A percentile compares a stretch with the other conserved stretches of the same genome.
These are phyloP conservation scores for Luperina nickerlii DNA, from an alignment of 2,888 invertebrate species.

Conservation along the genomic window DNA sequence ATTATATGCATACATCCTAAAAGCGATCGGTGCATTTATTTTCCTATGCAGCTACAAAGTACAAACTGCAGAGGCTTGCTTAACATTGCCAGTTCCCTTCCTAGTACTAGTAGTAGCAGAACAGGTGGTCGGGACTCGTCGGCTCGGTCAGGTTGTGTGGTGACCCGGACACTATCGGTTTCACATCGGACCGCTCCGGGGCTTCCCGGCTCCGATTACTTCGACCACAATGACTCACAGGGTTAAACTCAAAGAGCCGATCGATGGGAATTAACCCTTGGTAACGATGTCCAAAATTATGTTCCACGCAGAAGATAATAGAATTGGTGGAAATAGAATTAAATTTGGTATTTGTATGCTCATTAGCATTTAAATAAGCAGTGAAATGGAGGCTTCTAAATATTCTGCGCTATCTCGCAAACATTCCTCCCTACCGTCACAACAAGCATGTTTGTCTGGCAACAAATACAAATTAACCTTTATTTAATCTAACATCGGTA, in stretches of 20 bases:
- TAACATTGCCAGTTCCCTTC: conserved; percentile 5
- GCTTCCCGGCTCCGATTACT: conserved; percentile 76
- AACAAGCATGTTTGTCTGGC: conserved; percentile 53
- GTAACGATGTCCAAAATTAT: conserved; percentile 14
- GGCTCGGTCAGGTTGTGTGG: conserved; percentile 60
- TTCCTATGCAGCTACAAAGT: neutral
- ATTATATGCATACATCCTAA: neutral
- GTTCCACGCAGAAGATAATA: neutral
- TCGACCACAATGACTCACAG: conserved; percentile 68
- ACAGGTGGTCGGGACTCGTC: conserved; percentile 62
- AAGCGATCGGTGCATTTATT: neutral
- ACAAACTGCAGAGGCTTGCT: neutral
- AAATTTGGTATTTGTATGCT: conserved; percentile 9
- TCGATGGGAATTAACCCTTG: conserved; percentile 54
- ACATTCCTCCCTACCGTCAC: conserved; percentile 33
- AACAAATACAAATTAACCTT: conserved; percentile 75
- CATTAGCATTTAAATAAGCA: conserved; percentile 17
- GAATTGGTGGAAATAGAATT: neutral
- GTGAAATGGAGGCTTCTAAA: neutral
- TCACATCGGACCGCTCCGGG: conserved; percentile 67
- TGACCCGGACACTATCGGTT: conserved; percentile 73
- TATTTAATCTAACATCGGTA: conserved; percentile 68
- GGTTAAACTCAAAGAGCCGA: conserved; percentile 61
- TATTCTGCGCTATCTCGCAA: conserved; percentile 7
- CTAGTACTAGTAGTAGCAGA: conserved; percentile 26